A percentile compares a stretch with the other conserved stretches of the same genome.
These are phyloP conservation scores for Apteryx owenii DNA, from an alignment of 2,113 vertebrate genomes.

Conservation along the genomic window DNA sequence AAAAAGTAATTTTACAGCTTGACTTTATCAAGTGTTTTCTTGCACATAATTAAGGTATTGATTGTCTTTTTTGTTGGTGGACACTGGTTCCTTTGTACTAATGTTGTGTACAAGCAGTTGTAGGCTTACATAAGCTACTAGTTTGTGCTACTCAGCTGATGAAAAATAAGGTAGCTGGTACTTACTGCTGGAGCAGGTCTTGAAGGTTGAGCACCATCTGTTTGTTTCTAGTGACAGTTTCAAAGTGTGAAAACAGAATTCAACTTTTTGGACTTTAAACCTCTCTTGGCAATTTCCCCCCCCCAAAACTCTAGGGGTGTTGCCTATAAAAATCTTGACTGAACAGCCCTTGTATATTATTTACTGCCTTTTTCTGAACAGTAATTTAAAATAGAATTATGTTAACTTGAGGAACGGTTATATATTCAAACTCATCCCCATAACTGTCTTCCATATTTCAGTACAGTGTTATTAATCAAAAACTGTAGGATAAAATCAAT, in stretches of 20 bases:
- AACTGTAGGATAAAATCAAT: not conserved
- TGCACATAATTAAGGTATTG: not conserved
- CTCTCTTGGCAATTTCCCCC: not conserved
- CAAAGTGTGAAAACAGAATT: constrained; percentile 15
- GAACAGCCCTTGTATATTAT: not conserved
- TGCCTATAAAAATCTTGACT: not conserved
- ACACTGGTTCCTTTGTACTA: not conserved
- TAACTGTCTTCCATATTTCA: not conserved
- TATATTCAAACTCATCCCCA: not conserved
- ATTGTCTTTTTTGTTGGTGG: not conserved
- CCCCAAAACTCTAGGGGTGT: not conserved
- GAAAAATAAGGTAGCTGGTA: not conserved
- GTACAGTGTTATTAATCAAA: not conserved
- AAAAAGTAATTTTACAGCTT: not conserved
- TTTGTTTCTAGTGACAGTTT: constrained; percentile 18
- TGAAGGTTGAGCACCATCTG: constrained; percentile 33
- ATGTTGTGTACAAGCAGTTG: not conserved
- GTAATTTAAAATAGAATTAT: not conserved
- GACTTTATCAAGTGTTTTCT: not conserved
- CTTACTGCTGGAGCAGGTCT: not conserved
- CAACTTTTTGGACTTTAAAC: not conserved
- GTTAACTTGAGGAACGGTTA: not conserved
- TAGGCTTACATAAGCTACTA: not conserved
- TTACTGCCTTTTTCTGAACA: not conserved
- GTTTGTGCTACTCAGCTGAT: constrained; percentile 1